Base-by-base conservation (phyloP, 2,888 invertebrate species). In the Rugalucina vietnamica region DNA sequence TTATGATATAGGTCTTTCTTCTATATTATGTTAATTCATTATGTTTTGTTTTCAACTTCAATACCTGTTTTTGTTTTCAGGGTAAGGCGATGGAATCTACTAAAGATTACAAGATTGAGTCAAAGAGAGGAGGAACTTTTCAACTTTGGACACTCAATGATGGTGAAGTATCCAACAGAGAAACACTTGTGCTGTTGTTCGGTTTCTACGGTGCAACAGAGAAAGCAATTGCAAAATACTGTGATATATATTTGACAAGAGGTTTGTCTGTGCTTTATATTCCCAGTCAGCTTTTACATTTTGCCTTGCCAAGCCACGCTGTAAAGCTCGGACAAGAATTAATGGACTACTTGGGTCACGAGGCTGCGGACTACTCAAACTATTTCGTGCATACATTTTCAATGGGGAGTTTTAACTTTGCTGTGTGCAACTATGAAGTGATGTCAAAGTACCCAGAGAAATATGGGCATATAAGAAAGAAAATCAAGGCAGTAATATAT, bases 361-460 rank as follows among this genome's bases (percentile, higher is more conserved):
- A 76, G 14, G 50, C 78, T 65, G 29, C 78, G 12, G 32, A 72
- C 0, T 90, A 91, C 70, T 72, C 85, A 2, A 65, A 86, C 70
- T 82, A 88, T 43, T 24, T 93, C 0, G 79, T 90, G 12, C 93
- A 93, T 75, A 90, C 89, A 2, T 89, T 90, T 57, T 93, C 92
- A 3, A 91, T 92, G 57, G 93, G 92, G 8, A 89, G 91, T 3
- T 93, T 90, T 82, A 91, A 91, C 36, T 91, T 90, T 57, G 91
- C 91, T 14, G 85, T 90, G 10, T 88, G 87, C 71, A 49, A 85
- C 12, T 60, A 27, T 27, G 88, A 86, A 76, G 72, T 80, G 50
- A 81, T 90, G 37, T 69, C 77, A 29, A 74, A 85, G 24, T n/a
- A 85, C 0, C 87, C 87, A 14, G 43, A 83, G 29, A 54, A 76